Evolutionary conservation across 2,888 invertebrate genomes (phyloP).

Genomic region (Ectropis crepuscularia): DNA sequence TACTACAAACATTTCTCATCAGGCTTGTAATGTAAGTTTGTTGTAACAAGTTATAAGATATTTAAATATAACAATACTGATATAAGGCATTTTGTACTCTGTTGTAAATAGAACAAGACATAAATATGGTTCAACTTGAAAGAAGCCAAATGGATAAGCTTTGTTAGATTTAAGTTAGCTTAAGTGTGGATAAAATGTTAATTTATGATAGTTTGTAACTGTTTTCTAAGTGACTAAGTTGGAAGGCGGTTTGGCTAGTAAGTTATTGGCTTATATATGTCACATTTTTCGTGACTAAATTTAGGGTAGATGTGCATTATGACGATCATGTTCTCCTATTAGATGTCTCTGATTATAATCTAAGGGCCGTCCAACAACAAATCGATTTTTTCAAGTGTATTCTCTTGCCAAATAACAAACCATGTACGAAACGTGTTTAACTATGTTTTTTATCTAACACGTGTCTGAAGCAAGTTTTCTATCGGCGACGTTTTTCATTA

Average conservation of each 20-base stretch:
- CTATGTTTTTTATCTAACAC: no score
- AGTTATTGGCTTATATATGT: neutral
- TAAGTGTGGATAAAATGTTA: conserved; percentile 46
- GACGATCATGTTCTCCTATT: neutral
- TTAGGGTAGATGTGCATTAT: conserved; percentile 8
- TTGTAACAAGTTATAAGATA: conserved; percentile 28
- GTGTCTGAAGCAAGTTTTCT: no score
- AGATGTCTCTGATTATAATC: no score
- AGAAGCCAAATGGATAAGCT: conserved; percentile 84
- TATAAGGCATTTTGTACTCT: conserved; percentile 71
- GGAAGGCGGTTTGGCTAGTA: conserved; percentile 16
- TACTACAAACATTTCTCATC: neutral
- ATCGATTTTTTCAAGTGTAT: no score
- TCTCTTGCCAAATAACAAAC: no score
- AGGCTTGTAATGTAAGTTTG: conserved; percentile 22
- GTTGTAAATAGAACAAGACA: conserved; percentile 75
- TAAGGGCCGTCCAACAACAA: no score
- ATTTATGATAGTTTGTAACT: conserved; percentile 39
- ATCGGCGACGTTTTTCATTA: no score
- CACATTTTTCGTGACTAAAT: neutral
- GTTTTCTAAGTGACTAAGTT: conserved; percentile 23
- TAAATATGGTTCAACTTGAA: conserved; percentile 83
- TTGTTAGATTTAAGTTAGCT: conserved; percentile 64
- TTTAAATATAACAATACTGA: conserved; percentile 72
- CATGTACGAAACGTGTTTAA: no score